A percentile compares a stretch with the other conserved stretches of the same genome.
Conservation (phyloP, 23 tunicate genomes). For the Ciona savignyi region DNA sequence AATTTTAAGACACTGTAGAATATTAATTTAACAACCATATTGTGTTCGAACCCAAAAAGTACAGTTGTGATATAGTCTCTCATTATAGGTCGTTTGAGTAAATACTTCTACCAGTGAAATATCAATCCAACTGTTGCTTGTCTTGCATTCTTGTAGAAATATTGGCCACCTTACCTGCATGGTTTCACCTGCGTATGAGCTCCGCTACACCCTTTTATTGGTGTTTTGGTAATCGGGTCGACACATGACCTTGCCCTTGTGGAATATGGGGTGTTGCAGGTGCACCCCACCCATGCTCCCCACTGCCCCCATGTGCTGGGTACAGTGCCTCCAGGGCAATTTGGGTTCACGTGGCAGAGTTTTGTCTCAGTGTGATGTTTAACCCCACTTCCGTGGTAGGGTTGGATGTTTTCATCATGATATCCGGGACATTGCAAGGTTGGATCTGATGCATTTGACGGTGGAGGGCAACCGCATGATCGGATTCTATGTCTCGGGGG, state of each 20-base stretch:
- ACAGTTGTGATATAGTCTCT: too few relatives aligned
- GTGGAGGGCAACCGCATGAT: slow-evolving; percentile 18
- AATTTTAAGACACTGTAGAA: too few relatives aligned
- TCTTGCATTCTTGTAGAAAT: too few relatives aligned
- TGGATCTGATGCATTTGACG: slow-evolving; percentile 1
- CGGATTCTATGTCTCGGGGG: slow-evolving; percentile 4
- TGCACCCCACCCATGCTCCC: slow-evolving; percentile 43
- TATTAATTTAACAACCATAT: too few relatives aligned
- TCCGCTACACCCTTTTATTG: slow-evolving; percentile 20
- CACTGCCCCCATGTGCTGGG: slow-evolving; percentile 39
- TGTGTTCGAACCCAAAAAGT: too few relatives aligned
- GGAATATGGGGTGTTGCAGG: slow-evolving; percentile 17
- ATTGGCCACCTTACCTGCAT: too few relatives aligned
- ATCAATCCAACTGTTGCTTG: too few relatives aligned
- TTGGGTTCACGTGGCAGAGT: slow-evolving; percentile 5
- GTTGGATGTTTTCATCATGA: background rate
- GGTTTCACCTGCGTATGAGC: slow-evolving; percentile 14
- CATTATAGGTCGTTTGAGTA: too few relatives aligned
- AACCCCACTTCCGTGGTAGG: slow-evolving; percentile 1
- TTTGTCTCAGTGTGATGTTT: background rate
- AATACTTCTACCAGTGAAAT: too few relatives aligned
- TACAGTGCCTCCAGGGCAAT: background rate
- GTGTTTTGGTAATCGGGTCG: background rate
- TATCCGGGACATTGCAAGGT: background rate
- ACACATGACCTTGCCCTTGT: slow-evolving; percentile 8